Evolutionary conservation across 2,797 vertebrate species (phyloP).

Genomic region (Heterohyrax brucei): DNA sequence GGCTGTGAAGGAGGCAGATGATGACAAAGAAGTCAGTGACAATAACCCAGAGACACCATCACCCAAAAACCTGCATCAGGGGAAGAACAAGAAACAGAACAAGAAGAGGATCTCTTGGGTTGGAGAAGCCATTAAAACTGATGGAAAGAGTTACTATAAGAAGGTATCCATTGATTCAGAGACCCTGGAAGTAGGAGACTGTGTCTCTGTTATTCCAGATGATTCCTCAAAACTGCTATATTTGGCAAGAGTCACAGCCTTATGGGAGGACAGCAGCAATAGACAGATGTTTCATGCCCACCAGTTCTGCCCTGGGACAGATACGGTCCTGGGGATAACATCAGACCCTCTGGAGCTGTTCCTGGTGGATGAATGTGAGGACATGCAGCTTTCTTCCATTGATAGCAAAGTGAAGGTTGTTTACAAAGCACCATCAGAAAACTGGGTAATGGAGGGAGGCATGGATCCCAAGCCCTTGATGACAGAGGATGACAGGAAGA

Average conservation of each 20-base stretch:
- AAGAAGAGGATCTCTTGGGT: slow-evolving; percentile 96
- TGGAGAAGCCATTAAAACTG: slow-evolving; percentile 94
- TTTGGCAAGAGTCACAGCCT: slow-evolving; percentile 96
- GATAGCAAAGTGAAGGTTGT: slow-evolving; percentile 95
- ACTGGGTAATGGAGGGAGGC: slow-evolving; percentile 98
- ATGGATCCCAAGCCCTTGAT: slow-evolving; percentile 93
- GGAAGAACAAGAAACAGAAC: slow-evolving; percentile 97
- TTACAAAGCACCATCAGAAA: slow-evolving; percentile 94
- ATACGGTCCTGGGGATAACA: slow-evolving; percentile 97
- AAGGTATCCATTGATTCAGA: slow-evolving; percentile 95
- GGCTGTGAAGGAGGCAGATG: slow-evolving; percentile 97
- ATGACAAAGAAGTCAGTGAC: slow-evolving; percentile 98
- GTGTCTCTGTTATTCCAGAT: slow-evolving; percentile 96
- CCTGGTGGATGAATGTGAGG: slow-evolving; percentile 97
- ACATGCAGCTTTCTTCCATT: slow-evolving; percentile 97
- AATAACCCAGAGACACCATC: slow-evolving; percentile 92
- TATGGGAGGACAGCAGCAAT: slow-evolving; percentile 95
- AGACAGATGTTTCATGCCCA: slow-evolving; percentile 98
- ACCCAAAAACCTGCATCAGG: slow-evolving; percentile 94
- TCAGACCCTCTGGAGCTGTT: slow-evolving; percentile 97
- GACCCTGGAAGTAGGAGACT: slow-evolving; percentile 96
- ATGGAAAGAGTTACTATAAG: slow-evolving; percentile 95
- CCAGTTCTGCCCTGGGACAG: slow-evolving; percentile 97
- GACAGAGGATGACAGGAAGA: slow-evolving; percentile 93
- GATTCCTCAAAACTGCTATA: slow-evolving; percentile 95